Evolutionary conservation across 2,113 vertebrate species (phyloP), one percentile per base, ranked within the genome.

Genomic region (Planiliza haematocheilus): DNA sequence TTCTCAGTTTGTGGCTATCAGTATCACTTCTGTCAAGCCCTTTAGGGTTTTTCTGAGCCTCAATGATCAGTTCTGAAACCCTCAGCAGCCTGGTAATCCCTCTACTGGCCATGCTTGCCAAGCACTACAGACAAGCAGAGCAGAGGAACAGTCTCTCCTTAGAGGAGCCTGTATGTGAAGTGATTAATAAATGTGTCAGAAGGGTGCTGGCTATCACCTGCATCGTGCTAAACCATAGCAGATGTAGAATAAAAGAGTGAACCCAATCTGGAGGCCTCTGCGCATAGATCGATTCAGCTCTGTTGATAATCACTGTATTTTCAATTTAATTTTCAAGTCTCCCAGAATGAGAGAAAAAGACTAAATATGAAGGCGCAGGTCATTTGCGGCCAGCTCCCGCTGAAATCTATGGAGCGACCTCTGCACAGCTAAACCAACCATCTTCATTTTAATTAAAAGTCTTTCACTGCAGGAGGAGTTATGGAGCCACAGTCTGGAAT

Each of bases 111-210:
- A 10, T 38, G 39, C 8, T 65, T 60, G 55, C 61, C 50, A 66
- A 67, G 14, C n/a, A 55, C 20, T 20, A 45, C 10, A 60, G 41
- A 53, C 16, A 73, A 41, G 48, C 16, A 57, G 8, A 20, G n/a
- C 18, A 55, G 7, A 43, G 39, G 24, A 50, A 48, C 49, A 55
- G 37, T 48, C 17, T 73, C 90, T 92, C 89, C 85, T 91, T 72
- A 64, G 72, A 73, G 78, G 90, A 89, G 91, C 89, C 76, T 81
- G 90, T 91, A 91, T 94, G 89, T 92, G 88, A 79, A 88, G 91
- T 91, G 86, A 91, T 61, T 60, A 51, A 93, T 94, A 94, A 95
- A 94, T 94, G 78, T 74, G 89, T 93, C 93, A 93, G 86, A 92
- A 86, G 79, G 89, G 86, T 86, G 89, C 87, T 73, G 84, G 83